Percentiles rank a stretch among this genome's conserved stretches.
Conservation (phyloP, 2,113 vertebrate genomes). For the Myodes glareolus region DNA sequence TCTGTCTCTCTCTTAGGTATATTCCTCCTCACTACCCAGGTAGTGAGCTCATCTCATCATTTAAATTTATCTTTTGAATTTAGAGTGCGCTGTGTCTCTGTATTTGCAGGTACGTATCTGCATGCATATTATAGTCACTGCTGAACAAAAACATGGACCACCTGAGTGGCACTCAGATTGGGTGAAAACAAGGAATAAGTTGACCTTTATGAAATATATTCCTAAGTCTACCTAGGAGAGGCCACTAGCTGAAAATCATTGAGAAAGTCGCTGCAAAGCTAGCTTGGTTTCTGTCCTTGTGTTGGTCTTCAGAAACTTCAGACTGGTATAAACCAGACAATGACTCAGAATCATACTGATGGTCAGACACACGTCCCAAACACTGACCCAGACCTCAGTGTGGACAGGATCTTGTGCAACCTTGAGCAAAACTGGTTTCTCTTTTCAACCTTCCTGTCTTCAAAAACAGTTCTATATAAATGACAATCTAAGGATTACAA, state of each 20-base stretch:
- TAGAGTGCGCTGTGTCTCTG: no score
- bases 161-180: not conserved
- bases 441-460: not conserved
- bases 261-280: not conserved
- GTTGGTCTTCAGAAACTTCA: not conserved
- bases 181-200: not conserved
- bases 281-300: not conserved
- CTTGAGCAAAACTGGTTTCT: not conserved
- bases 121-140: not conserved
- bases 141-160: not conserved
- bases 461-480: not conserved
- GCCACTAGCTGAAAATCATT: not conserved
- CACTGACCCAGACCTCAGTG: not conserved
- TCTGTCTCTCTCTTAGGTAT: not conserved
- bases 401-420: not conserved
- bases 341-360: not conserved
- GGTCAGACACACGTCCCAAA: not conserved
- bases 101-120: not conserved
- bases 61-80: no score
- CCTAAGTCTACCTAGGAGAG: not conserved
- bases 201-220: conserved; percentile 23
- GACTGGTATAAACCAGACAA: no score
- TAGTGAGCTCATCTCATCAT: not conserved
- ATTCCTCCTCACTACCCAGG: not conserved
- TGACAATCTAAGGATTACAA: not conserved